Percentiles rank a stretch among this genome's conserved stretches.
Conservation (phyloP, 2,888 invertebrate species). For the Spodoptera picta region DNA sequence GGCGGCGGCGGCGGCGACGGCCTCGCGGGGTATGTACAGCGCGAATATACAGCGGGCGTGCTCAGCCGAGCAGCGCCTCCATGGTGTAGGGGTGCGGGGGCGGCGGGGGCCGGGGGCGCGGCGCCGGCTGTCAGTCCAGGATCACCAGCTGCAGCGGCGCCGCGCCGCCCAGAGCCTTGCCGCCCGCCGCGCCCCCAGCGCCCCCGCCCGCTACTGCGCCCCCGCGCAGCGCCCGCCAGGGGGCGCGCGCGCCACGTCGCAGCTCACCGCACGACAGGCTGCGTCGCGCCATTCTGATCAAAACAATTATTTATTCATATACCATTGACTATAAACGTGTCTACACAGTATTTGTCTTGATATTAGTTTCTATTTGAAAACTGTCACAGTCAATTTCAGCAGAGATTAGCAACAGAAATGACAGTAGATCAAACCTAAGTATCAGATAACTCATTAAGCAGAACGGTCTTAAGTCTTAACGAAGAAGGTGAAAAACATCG, state of each 20-base stretch:
- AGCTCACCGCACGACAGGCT: slow-evolving; percentile 91
- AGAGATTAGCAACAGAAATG: too few species aligned
- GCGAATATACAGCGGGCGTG: slow-evolving; percentile 75
- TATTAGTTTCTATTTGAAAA: too few species aligned
- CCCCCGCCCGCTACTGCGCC: slow-evolving; percentile 86
- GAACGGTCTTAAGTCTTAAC: too few species aligned
- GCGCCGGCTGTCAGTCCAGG: slow-evolving; percentile 91
- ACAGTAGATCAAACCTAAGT: too few species aligned
- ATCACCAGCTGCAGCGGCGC: slow-evolving; percentile 91
- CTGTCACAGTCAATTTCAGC: too few species aligned
- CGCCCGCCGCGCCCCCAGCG: slow-evolving; percentile 85
- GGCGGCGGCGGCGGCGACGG: slow-evolving; percentile 44
- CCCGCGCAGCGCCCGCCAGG: slow-evolving; percentile 88
- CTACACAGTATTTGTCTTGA: too few species aligned
- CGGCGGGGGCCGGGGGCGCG: slow-evolving; percentile 81
- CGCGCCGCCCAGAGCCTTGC: slow-evolving; percentile 86
- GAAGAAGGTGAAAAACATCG: too few species aligned
- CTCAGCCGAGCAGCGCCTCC: slow-evolving; percentile 90
- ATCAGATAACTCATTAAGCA: too few species aligned
- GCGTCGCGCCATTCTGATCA: slow-evolving; percentile 93
- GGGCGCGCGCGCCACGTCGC: slow-evolving; percentile 84
- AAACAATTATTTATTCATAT: slow-evolving; percentile 13
- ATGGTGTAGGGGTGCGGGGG: slow-evolving; percentile 91
- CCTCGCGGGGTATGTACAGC: slow-evolving; percentile 73
- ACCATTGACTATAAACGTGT: too few species aligned